Base-by-base conservation (phyloP, 2,888 invertebrate species). In the Pegoplata infirma region DNA sequence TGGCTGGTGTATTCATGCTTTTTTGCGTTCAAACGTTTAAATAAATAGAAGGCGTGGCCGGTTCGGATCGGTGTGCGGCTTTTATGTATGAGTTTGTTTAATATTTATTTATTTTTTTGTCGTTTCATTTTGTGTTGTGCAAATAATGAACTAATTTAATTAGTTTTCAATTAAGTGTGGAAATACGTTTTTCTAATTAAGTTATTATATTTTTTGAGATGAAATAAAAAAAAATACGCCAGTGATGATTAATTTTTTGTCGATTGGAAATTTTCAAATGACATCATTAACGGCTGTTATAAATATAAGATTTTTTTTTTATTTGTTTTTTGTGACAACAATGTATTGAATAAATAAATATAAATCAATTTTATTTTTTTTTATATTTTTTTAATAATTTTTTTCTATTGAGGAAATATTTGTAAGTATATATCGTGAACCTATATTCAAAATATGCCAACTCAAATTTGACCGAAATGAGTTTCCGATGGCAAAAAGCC, bases 181-280 rank as follows among this genome's bases (percentile, higher is more conserved):
- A 79, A 79, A 76, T 72, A 79, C 79, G 75, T 79, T 79, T 79
- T 79, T 79, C 79, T 79, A 75, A 79, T 79, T 75, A 79, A 79
- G 67, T 79, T 72, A 67, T 77, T 63, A 58, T 63, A 68, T 10
- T 67, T 63, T 28, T 47, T 28, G 16, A 32, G 23, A 58, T 58
- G 17, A 46, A 36, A 28, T 10, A 36, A 46, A 12, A 28, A 6
- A 23, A n/a, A 51, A 14, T 47, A 46, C n/a, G n/a, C n/a, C 23
- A 63, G 21, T 69, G 75, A 71, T 74, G 78, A 79, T 61, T 69
- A 72, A 63, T 58, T 51, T 59, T 47, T 21, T 56, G 7, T 10
- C 19, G 3, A 55, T 67, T 61, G 58, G 63, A 72, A 72, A 58
- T 79, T 75, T 72, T 64, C 53, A 67, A 67, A 79, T 75, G 75